Evolutionary conservation across 2,113 vertebrate species (phyloP), one percentile per base, ranked within the genome.

Genomic region (Forbesichthys papilliferus): DNA sequence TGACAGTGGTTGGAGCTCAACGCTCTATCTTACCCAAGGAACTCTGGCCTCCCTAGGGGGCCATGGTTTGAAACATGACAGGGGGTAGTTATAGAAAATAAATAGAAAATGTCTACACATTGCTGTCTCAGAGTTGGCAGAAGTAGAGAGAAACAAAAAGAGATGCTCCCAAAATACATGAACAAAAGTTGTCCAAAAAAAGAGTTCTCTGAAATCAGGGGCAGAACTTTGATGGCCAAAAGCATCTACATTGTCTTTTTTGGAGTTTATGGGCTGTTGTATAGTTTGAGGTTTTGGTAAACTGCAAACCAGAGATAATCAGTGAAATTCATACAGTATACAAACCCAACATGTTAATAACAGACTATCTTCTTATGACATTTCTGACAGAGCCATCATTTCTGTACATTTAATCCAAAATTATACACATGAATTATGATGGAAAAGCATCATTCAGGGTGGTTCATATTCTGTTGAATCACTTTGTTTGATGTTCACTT

Each of bases 1-100:
- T 92, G 91, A 92, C 84, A 76, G 91, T 87, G 90, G 92, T 91
- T 90, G 88, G 75, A 83, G 80, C 84, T 77, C 71, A 49, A 78
- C 87, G 71, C 78, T 79, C 76, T 54, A 76, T 86, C 88, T 84
- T 86, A 63, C 80, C 81, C 83, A 87, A 75, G 81, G 75, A 89
- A 89, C 74, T 77, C 80, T 87, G 74, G 77, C 77, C 76, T 85
- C 76, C 78, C 81, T 71, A 33, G 49, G 58, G 82, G 84, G 86
- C 83, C 78, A 20, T 68, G 84, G 79, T 85, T 85, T 75, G 77
- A 74, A 73, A 82, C 80, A 72, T 64, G 48, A 77, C 85, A 82
- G 85, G 85, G 87, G 87, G 82, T 86, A 84, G 75, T 87, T 88
- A 82, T 81, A 86, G 80, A 79, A 83, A 83, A 85, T 61, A 80